Evolutionary conservation across 2,888 invertebrate species (phyloP), one percentile per base, ranked within the genome.

Genomic region (Rugalucina vietnamica): DNA sequence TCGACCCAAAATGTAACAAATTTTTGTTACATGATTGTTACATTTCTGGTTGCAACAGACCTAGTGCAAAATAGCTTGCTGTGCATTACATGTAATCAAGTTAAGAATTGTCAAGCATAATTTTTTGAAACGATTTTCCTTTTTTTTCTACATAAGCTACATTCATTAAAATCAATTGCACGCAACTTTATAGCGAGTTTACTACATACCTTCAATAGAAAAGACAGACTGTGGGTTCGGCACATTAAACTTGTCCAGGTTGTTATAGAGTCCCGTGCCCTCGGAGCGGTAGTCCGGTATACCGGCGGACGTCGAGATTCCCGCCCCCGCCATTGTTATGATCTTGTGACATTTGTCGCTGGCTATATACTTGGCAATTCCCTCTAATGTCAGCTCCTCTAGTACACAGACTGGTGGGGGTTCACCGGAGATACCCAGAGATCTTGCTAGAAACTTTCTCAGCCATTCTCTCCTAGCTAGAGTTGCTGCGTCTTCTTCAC

Each of bases 261-360:
- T 98, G 94, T 97, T 96, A 94, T 99, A 99, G 0, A 99, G 96
- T 0, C 99, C 99, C 78, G 97, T 97, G 37, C 97, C 97, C 0
- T 98, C 98, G 29, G 98, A 98, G 32, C 99, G 97, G 94, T 99
- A 99, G 94, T 99, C 99, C 29, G 99, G 99, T 90, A 99, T 99
- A 49, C 99, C 99, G 79, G 98, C 98, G 92, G 98, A 97, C 71
- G 99, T 99, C 1, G 98, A 99, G 93, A 99, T 98, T 75, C 99
- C 99, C 90, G 99, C 99, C 84, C 99, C 99, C 84, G 98, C 97
- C 97, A 99, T 97, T 0, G 98, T 98, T 81, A 99, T 97, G 79
- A 99, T 96, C 91, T 98, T 98, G 94, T 97, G 97, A 93, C 97
- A 97, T 86, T 97, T 96, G 57, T 96, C 88, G 82, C 96, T 96